Base-by-base conservation (phyloP, 2,888 invertebrate genomes). In the Piscicola geometra region DNA sequence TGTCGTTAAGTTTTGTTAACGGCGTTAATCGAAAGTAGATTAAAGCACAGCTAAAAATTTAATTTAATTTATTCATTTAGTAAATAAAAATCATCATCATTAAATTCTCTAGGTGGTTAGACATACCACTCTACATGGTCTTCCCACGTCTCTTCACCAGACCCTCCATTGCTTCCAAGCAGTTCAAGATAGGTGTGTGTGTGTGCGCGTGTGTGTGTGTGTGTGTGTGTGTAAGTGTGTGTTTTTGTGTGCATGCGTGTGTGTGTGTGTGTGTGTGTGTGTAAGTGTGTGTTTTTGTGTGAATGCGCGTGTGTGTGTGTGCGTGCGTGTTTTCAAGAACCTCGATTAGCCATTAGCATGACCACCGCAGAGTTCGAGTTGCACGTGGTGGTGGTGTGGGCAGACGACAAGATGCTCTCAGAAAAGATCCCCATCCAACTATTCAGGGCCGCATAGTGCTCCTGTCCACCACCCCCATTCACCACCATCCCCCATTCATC, bases 81-180 rank as follows among this genome's bases (percentile, higher is more conserved):
- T n/a, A n/a, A n/a, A n/a, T n/a, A n/a, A n/a, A n/a, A n/a, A n/a
- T n/a, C n/a, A n/a, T n/a, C n/a, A n/a, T n/a, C n/a, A n/a, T n/a
- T n/a, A n/a, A n/a, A n/a, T n/a, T n/a, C 25, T n/a, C n/a, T n/a
- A 89, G 91, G 77, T 90, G 90, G 79, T 87, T 94, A 69, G 89
- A 90, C 79, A 90, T 98, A 82, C 95, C 96, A 41, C 92, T 97
- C 83, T 90, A 93, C 87, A 95, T 97, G 95, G 90, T 96, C 83
- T 92, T 97, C 86, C 97, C 97, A 74, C 88, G 97, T 71, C 88
- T 97, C 71, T 98, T 97, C 87, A 93, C 96, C 0, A 96, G 96
- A 84, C 94, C 96, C 60, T 93, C 95, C 66, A 88, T 95, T 78
- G 88, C 90, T 78, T 93, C 95, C 0, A 90, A 90, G 81, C 92